Evolutionary conservation across 2,888 invertebrate genomes (phyloP).

Genomic region (Hyposoter didymator): DNA sequence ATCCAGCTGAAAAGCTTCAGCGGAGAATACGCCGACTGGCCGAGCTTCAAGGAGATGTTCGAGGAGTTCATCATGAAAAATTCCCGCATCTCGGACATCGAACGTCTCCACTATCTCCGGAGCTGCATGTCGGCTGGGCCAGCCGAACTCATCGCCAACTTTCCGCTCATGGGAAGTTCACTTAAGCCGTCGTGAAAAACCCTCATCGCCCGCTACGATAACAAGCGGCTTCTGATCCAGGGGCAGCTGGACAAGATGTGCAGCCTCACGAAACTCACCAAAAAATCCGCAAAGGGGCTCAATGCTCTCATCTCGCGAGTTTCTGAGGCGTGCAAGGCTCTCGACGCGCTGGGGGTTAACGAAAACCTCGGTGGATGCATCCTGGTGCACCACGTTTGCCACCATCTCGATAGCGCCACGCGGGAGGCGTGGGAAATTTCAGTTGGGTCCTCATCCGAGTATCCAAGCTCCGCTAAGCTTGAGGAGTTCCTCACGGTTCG

Average conservation of each 20-base stretch:
- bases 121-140: neutral
- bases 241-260: neutral
- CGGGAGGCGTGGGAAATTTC: constrained; percentile 50
- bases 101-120: neutral
- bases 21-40: neutral
- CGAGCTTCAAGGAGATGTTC: constrained; percentile 6
- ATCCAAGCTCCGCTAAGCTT: constrained; percentile 23
- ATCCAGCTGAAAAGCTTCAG: neutral
- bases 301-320: neutral
- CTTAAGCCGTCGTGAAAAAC: neutral
- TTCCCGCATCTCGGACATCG: neutral
- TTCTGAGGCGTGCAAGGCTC: neutral
- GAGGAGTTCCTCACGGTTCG: constrained; percentile 28
- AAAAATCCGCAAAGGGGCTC: neutral
- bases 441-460: neutral
- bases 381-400: constrained; percentile 22
- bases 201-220: neutral
- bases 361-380: neutral
- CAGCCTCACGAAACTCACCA: neutral
- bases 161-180: neutral
- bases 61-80: neutral
- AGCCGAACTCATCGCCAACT: neutral
- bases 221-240: neutral
- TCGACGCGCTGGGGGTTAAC: neutral
- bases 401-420: constrained; percentile 25